These are phyloP conservation scores for Alligator mississippiensis DNA, from an alignment of 2,113 vertebrate genomes.

Conservation along the genomic window DNA sequence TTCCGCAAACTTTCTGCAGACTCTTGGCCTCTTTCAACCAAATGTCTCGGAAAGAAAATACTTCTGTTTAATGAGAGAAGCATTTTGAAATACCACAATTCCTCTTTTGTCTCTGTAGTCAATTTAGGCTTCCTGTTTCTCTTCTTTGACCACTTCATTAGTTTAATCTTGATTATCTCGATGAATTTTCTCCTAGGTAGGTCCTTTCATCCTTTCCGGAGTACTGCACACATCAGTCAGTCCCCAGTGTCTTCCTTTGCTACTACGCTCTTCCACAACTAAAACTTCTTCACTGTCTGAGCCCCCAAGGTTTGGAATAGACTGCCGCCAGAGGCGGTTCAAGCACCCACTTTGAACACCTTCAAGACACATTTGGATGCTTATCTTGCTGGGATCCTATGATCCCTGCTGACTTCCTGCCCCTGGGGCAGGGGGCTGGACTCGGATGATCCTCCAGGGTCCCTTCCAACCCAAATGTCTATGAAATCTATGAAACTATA, in stretches of 20 bases:
- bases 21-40: slow-evolving; percentile 25
- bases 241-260: background rate
- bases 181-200: accelerated
- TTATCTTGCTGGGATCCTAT: background rate
- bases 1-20: slow-evolving; percentile 15
- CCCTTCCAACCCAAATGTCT: too few relatives aligned
- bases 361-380: too few relatives aligned
- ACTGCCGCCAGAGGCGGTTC: too few relatives aligned
- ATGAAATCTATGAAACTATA: too few relatives aligned
- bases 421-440: background rate
- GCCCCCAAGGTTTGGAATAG: too few relatives aligned
- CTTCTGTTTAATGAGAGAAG: slow-evolving; percentile 4
- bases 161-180: background rate
- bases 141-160: background rate
- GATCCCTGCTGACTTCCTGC: background rate
- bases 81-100: background rate
- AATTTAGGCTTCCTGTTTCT: background rate
- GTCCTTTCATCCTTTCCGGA: background rate
- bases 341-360: too few relatives aligned
- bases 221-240: background rate
- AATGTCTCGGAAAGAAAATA: background rate
- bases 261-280: background rate
- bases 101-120: background rate
- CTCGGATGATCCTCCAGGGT: too few relatives aligned
- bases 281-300: too few relatives aligned